Base-by-base conservation (phyloP, 2,113 vertebrate genomes). In the Serilophus lunatus region DNA sequence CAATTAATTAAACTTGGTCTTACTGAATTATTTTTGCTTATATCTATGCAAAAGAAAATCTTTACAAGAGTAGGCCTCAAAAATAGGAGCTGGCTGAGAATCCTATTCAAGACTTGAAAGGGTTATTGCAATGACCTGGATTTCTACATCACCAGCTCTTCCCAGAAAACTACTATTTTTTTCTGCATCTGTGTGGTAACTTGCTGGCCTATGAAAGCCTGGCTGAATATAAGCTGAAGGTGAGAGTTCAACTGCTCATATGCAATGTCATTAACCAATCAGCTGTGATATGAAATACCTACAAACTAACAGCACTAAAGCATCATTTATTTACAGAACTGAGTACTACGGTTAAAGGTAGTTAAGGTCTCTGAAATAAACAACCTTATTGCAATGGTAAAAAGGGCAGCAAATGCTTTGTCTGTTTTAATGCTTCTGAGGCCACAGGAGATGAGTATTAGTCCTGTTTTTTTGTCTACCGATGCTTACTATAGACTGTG, bases 261-360 rank as follows among this genome's bases (percentile, higher is more conserved):
- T 35, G 51, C 19, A 76, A 28, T 35, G 24, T 7, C 53, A 81
- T 24, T 22, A 54, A 33, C 10, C 19, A 76, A 19, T 16, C 49
- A 82, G 50, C 45, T 77, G n/a, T 44, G 50, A 57, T n/a, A n/a
- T 0, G 4, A 79, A 60, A 65, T 36, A 40, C 54, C 38, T 45
- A 13, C 10, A 51, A 57, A 47, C 8, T 45, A 80, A 86, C 25
- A 28, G 18, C 10, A 40, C 10, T 36, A 72, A 38, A 15, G 4
- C 22, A 54, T 49, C 54, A 42, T 35, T 85, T 23, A 18, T 40
- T 33, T 59, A 22, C 15, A 47, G 47, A 80, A 24, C 28, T 0
- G 0, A 5, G 3, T 5, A 3, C 9, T 45, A 10, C 0, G 0
- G 2, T 4, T 25, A 29, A 76, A 57, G 13, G 19, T 36, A 65